phyloP scores from a whole-genome alignment of 2,797 vertebrate genomes.

The Oryzias dopingdopingensis region DNA sequence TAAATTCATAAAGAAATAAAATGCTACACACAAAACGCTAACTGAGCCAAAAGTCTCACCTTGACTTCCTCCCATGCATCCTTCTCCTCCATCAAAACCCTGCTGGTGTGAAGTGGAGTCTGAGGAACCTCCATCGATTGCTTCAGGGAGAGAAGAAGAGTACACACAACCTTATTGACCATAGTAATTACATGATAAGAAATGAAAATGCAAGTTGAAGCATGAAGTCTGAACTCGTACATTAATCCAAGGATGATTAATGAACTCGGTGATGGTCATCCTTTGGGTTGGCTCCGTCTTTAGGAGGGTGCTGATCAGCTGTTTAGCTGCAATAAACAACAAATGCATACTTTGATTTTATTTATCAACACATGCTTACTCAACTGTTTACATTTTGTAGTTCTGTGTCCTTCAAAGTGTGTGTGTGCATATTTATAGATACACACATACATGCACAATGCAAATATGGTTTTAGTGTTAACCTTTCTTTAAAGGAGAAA shows the following conservation, averaged over 20 bases:
- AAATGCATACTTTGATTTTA: neutral
- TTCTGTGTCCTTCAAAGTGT: no score
- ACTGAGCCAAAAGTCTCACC: constrained; percentile 68
- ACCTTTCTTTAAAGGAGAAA: no score
- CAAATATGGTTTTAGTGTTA: no score
- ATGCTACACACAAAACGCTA: neutral
- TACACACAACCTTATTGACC: constrained; percentile 3
- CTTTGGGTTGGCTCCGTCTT: constrained; percentile 96
- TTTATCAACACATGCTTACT: neutral
- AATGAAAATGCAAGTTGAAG: neutral
- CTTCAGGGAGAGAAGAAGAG: constrained; percentile 59
- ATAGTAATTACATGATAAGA: neutral
- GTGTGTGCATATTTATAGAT: no score
- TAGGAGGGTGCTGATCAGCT: constrained; percentile 91
- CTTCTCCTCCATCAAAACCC: constrained; percentile 94
- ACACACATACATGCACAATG: no score
- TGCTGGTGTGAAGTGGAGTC: constrained; percentile 96
- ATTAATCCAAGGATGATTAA: constrained; percentile 99
- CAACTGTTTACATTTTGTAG: neutral
- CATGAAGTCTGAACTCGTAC: constrained; percentile 62
- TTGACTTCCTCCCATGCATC: constrained; percentile 97
- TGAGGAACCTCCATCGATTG: constrained; percentile 96
- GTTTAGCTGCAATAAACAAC: constrained; percentile 82
- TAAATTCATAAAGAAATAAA: no score
- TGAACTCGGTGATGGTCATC: constrained; percentile 98